Evolutionary conservation across 2,113 vertebrate genomes (phyloP).

Genomic region (Vulpes vulpes): DNA sequence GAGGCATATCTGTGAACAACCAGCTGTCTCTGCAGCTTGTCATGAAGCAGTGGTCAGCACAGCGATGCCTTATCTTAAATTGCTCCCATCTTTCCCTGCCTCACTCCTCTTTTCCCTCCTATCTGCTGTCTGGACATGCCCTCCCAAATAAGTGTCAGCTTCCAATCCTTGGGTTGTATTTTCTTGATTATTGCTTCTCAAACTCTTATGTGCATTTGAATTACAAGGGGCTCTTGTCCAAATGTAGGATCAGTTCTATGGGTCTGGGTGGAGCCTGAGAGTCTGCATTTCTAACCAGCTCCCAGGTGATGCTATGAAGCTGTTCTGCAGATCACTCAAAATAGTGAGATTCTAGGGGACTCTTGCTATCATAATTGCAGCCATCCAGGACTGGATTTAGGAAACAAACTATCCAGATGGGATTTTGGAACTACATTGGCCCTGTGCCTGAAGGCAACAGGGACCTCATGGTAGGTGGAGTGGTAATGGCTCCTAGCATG

Average conservation of each 20-base stretch:
- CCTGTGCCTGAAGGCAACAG: neutral
- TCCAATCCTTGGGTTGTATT: neutral
- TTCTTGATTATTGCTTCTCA: neutral
- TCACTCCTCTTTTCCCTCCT: neutral
- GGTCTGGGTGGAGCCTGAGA: neutral
- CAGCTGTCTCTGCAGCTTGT: neutral
- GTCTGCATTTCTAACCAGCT: neutral
- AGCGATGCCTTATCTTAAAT: neutral
- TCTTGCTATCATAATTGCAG: neutral
- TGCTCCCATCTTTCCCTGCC: neutral
- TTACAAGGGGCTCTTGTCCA: neutral
- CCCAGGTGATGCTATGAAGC: too few species aligned
- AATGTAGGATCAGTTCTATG: neutral
- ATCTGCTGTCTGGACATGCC: neutral
- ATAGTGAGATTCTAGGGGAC: neutral
- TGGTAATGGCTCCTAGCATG: too few species aligned
- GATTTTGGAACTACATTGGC: neutral
- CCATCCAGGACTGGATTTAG: neutral
- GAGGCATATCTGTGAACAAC: neutral
- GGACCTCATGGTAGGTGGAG: neutral
- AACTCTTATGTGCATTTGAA: neutral
- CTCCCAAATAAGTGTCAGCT: neutral
- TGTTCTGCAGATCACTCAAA: neutral
- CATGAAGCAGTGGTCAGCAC: neutral
- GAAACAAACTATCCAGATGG: neutral